A percentile compares a stretch with the other conserved stretches of the same genome.
Conservation (phyloP, 2,113 vertebrate genomes). For the Carassius gibelio region DNA sequence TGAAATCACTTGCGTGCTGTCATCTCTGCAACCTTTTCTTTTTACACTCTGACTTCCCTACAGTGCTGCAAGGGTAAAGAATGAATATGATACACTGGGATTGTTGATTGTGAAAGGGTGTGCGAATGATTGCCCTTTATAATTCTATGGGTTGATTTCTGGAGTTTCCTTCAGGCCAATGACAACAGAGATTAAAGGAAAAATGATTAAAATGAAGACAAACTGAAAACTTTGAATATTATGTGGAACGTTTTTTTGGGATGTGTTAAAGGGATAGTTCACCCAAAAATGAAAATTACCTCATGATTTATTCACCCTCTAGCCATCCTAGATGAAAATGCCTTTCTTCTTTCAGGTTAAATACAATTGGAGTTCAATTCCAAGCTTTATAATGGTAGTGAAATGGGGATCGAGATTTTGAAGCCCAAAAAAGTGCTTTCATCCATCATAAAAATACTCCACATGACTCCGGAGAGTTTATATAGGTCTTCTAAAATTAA, state of each 20-base stretch:
- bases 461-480: neutral
- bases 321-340: neutral
- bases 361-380: neutral
- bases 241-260: neutral
- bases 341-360: neutral
- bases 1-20: neutral
- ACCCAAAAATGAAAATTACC: neutral
- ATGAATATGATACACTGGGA: conserved; percentile 1
- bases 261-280: neutral
- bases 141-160: neutral
- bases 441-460: neutral
- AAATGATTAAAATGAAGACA: neutral
- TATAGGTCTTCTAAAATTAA: neutral
- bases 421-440: neutral
- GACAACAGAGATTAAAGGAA: conserved; percentile 12
- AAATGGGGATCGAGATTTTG: neutral
- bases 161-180: neutral
- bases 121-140: neutral
- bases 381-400: neutral
- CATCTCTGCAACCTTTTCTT: conserved; percentile 10
- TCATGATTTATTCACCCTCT: neutral
- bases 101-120: conserved; percentile 21
- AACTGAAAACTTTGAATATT: neutral
- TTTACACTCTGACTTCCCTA: neutral
- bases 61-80: neutral